Conservation (phyloP, 2,797 vertebrate genomes). For the Spatula clypeata region DNA sequence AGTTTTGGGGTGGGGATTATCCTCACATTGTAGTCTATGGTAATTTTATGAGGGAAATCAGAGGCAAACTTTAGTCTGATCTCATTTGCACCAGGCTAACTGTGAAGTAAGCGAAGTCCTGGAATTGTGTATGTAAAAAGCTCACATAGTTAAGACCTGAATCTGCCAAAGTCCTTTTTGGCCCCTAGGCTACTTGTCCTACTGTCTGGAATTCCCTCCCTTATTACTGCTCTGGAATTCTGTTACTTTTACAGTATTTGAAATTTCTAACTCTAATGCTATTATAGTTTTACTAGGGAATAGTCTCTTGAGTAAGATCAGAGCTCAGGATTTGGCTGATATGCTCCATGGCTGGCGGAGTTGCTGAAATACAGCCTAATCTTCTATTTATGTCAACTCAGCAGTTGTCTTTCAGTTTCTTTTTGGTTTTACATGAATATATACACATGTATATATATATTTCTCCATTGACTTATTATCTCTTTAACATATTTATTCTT, state of each 20-base stretch:
- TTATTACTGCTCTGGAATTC: slow-evolving; percentile 32
- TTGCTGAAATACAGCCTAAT: neutral
- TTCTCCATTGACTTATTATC: neutral
- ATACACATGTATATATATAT: accelerated
- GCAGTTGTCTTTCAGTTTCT: neutral
- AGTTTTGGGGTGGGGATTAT: neutral
- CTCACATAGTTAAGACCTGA: neutral
- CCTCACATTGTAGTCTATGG: neutral
- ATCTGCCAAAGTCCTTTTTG: slow-evolving; percentile 8
- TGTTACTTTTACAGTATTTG: slow-evolving; percentile 27
- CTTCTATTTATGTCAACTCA: neutral
- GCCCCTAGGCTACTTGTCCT: slow-evolving; percentile 36
- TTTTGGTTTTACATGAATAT: neutral
- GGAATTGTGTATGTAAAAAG: neutral
- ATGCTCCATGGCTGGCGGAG: neutral
- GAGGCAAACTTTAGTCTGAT: neutral
- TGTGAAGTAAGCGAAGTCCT: neutral
- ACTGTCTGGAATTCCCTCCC: slow-evolving; percentile 46
- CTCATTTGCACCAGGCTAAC: slow-evolving; percentile 2
- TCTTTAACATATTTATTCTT: neutral
- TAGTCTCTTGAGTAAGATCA: slow-evolving; percentile 42
- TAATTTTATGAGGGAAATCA: slow-evolving; percentile 26
- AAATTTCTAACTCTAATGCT: slow-evolving; percentile 42
- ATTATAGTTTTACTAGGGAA: slow-evolving; percentile 49
- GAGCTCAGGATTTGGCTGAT: slow-evolving; percentile 49